Evolutionary conservation across 2,113 vertebrate species (phyloP).

Genomic region (Engraulis encrasicolus): DNA sequence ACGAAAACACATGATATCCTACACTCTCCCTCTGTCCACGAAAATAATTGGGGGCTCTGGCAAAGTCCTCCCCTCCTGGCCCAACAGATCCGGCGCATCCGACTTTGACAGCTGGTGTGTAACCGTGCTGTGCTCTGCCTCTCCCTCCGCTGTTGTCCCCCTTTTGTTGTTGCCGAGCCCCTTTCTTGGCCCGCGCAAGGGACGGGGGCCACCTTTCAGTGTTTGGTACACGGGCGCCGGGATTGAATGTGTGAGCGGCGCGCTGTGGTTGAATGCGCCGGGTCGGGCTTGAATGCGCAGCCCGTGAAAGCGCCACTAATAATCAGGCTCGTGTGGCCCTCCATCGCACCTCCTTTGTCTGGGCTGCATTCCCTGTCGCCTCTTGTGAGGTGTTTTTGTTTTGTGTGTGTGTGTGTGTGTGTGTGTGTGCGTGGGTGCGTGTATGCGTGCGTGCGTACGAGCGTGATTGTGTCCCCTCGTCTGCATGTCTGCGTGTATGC

Average conservation of each 20-base stretch:
- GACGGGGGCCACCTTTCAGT: constrained; percentile 31
- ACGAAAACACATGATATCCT: constrained; percentile 21
- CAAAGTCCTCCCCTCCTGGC: constrained; percentile 63
- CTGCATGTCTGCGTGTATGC: background rate
- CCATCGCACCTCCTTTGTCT: constrained; percentile 23
- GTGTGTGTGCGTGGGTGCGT: background rate
- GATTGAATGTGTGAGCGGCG: too few relatives aligned
- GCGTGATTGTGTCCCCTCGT: too few relatives aligned
- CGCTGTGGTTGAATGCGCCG: constrained; percentile 33
- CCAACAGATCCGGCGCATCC: constrained; percentile 58
- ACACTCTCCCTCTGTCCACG: background rate
- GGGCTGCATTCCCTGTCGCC: background rate
- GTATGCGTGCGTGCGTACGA: background rate
- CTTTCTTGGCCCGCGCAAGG: constrained; percentile 30
- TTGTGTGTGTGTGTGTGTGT: too few relatives aligned
- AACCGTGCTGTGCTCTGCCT: constrained; percentile 58
- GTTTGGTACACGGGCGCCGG: too few relatives aligned
- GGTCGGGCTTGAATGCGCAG: too few relatives aligned
- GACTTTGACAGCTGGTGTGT: constrained; percentile 64
- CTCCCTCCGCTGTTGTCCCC: constrained; percentile 40
- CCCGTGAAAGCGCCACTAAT: constrained; percentile 30
- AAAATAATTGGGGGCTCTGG: constrained; percentile 64
- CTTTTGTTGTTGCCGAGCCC: constrained; percentile 26
- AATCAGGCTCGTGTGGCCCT: constrained; percentile 24
- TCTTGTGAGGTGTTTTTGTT: background rate